Conservation (phyloP, 1,140 invertebrate species). For the Epicauta chinensis region DNA sequence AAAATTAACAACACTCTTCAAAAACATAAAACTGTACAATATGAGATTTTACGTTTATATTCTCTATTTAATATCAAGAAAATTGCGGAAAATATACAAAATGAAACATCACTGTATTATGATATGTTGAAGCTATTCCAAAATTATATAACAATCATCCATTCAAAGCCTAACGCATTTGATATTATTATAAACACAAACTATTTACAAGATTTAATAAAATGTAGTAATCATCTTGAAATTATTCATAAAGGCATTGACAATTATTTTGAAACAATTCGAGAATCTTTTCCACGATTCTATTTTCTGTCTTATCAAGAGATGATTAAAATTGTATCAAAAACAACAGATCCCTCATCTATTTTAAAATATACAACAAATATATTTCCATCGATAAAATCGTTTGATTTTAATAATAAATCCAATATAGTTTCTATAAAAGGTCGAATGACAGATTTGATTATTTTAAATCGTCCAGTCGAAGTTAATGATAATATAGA, state of each 20-base stretch:
- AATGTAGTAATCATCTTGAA: constrained; percentile 66
- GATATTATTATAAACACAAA: constrained; percentile 61
- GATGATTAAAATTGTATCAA: constrained; percentile 85
- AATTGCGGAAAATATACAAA: constrained; percentile 83
- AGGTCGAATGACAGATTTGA: no score
- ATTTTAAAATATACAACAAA: no score
- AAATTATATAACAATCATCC: constrained; percentile 67
- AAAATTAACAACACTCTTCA: constrained; percentile 71
- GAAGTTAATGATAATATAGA: constrained; percentile 56
- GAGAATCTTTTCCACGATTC: constrained; percentile 82
- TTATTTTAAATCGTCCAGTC: no score
- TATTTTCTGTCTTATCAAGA: constrained; percentile 93
- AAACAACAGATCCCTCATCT: constrained; percentile 57
- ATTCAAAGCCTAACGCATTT: constrained; percentile 52
- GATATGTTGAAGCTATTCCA: constrained; percentile 69
- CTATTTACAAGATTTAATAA: constrained; percentile 65
- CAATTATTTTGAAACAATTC: constrained; percentile 83
- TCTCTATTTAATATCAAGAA: constrained; percentile 88
- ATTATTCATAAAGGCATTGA: constrained; percentile 79
- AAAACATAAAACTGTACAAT: constrained; percentile 78
- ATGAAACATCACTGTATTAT: constrained; percentile 54
- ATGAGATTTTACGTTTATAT: constrained; percentile 79
- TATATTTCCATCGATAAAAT: no score
- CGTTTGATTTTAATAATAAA: no score
- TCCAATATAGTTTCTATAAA: no score